phyloP scores from a whole-genome alignment of 2,797 vertebrate genomes.

The Mormyrus proboscirostris region DNA sequence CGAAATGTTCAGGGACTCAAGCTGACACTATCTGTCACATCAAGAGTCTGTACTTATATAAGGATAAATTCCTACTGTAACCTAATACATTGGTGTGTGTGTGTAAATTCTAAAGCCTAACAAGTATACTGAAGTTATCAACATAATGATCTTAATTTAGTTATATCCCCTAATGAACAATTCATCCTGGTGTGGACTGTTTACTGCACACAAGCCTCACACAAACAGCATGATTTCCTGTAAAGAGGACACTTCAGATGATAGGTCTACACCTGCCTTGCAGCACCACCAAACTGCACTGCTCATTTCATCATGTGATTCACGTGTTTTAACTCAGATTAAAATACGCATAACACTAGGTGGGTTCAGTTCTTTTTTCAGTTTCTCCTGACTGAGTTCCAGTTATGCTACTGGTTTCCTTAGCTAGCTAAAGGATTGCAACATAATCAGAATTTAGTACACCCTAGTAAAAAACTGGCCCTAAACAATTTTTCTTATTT shows the following conservation, averaged over 20 bases:
- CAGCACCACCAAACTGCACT: not conserved
- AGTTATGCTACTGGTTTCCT: not conserved
- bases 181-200: not conserved
- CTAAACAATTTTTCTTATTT: not conserved
- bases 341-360: not conserved
- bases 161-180: not conserved
- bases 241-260: not conserved
- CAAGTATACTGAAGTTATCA: not conserved
- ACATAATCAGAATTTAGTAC: not conserved
- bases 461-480: not conserved
- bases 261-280: not conserved
- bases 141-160: not conserved
- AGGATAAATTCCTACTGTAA: not conserved
- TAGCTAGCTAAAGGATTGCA: not conserved
- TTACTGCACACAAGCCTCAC: not conserved
- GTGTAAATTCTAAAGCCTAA: not conserved
- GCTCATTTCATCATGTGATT: not conserved
- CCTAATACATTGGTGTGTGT: not conserved
- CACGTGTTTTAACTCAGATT: not conserved
- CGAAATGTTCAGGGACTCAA: not conserved
- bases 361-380: not conserved
- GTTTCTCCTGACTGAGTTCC: not conserved
- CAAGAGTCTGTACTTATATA: not conserved
- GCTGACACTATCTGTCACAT: not conserved
- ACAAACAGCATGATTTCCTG: not conserved